Evolutionary conservation across 2,888 invertebrate species (phyloP), one percentile per base, ranked within the genome.

Genomic region (Formica aserva): DNA sequence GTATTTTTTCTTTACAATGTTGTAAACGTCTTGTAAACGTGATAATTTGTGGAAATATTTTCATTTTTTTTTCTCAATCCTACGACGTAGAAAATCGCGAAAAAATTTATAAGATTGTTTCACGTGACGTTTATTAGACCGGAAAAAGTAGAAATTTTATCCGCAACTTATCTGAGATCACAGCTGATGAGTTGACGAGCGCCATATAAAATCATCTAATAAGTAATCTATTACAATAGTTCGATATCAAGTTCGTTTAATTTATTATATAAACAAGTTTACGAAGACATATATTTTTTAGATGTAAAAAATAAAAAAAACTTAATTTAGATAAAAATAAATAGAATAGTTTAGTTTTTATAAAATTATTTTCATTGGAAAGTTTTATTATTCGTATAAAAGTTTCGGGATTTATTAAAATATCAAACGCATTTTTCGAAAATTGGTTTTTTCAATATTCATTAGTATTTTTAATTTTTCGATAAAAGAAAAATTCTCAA

Each of bases 101-200:
- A n/a, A 9, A 63, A 75, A 75, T 75, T 57, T 45, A 38, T 76
- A 77, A 38, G 13, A 26, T 15, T 32, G 48, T 29, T 29, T 29
- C 29, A n/a, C 29, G 15, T 15, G 13, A 66, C 13, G 29, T 66
- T 48, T 77, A 77, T 67, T 29, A 67, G 26, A 55, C 26, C 29
- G 26, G 55, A 67, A 55, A 66, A 77, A 52, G 18, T n/a, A n/a
- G 29, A 29, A 60, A 38, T 75, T 75, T 48, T 4, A 45, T n/a
- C 15, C 48, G 48, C 26, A 63, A 76, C 22, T 63, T 62, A 75
- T 65, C 9, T 18, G 22, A 38, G 29, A 1, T 35, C 35, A 6
- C 29, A 35, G n/a, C 13, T 35, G 11, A 63, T 35, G 11, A 48
- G 5, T 48, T 65, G 13, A 48, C 35, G 18, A 8, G 5, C 18